Percentiles rank a stretch among this genome's conserved stretches.
Conservation (phyloP, 1,140 invertebrate species). For the Atopsyche davidsoni region DNA sequence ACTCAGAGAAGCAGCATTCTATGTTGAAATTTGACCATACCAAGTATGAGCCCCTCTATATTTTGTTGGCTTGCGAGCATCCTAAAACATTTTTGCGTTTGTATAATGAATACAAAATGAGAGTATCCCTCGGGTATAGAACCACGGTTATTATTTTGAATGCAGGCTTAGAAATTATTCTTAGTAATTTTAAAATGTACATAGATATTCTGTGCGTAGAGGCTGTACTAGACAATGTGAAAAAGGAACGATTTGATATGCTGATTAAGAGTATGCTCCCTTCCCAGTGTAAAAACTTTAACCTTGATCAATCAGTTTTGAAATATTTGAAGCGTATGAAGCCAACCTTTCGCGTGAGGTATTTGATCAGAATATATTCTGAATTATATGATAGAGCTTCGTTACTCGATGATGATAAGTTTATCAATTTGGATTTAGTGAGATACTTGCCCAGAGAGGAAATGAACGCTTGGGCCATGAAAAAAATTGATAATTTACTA, state of each 20-base stretch:
- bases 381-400: conserved; percentile 12
- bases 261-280: conserved; percentile 11
- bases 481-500: conserved; percentile 17
- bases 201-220: neutral
- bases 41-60: conserved; percentile 5
- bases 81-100: conserved; percentile 12
- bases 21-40: neutral
- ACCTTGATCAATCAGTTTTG: neutral
- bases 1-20: neutral
- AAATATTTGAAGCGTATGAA: conserved; percentile 7
- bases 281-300: conserved; percentile 6
- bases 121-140: conserved; percentile 12
- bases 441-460: conserved; percentile 5
- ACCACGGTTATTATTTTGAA: conserved; percentile 10
- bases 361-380: conserved; percentile 21
- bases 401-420: conserved; percentile 4
- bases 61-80: conserved; percentile 2
- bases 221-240: conserved; percentile 12
- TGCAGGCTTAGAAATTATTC: neutral
- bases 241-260: conserved; percentile 14
- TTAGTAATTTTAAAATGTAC: conserved; percentile 7
- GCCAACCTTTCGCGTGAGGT: conserved; percentile 7
- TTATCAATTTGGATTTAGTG: conserved; percentile 5
- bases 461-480: conserved; percentile 12
- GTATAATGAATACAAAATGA: conserved; percentile 1